phyloP scores from a whole-genome alignment of 2,113 vertebrate genomes.

The Tretioscincus oriximinensis region DNA sequence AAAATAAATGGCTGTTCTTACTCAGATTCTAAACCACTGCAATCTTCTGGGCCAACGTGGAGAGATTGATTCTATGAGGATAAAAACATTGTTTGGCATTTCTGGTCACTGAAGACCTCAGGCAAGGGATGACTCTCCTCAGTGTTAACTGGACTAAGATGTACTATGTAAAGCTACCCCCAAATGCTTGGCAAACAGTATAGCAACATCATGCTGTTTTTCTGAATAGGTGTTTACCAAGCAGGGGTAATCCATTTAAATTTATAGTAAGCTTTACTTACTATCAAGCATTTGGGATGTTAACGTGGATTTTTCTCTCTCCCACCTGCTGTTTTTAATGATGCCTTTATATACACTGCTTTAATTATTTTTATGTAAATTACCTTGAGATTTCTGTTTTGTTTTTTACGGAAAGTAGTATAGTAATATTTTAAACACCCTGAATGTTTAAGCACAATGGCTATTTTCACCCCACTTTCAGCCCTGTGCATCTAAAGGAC shows the following conservation, averaged over 20 bases:
- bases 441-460: no score
- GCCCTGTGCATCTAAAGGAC: no score
- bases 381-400: no score
- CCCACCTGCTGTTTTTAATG: no score
- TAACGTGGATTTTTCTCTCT: no score
- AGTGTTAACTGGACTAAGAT: not conserved
- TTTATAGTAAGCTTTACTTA: not conserved
- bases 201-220: not conserved
- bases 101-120: not conserved
- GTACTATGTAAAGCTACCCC: not conserved
- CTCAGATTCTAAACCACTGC: not conserved
- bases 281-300: not conserved
- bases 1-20: not conserved
- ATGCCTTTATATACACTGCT: no score
- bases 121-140: not conserved
- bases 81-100: not conserved
- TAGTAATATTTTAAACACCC: no score
- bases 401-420: no score
- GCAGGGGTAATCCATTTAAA: not conserved
- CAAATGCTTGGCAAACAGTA: not conserved
- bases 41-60: not conserved
- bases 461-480: no score
- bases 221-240: not conserved
- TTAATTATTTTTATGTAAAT: no score
- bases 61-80: no score